Conservation (phyloP, 2,797 vertebrate genomes). For the Podarcis lilfordi region DNA sequence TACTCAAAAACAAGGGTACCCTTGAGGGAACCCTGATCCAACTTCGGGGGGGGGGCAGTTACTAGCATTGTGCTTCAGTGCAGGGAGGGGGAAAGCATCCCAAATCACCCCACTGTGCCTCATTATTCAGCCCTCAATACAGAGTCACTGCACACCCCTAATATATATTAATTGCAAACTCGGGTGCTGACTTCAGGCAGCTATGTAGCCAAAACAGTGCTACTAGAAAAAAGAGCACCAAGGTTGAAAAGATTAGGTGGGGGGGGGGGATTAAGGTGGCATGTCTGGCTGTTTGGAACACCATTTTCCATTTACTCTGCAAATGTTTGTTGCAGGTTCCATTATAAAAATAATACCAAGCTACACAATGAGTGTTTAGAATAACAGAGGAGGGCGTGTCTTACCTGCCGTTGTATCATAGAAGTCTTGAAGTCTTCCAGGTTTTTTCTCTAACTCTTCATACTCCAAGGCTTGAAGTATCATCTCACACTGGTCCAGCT, state of each 20-base stretch:
- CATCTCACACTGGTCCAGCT: constrained; percentile 97
- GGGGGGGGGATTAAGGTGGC: too few species aligned
- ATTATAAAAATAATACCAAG: neutral
- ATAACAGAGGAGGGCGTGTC: neutral
- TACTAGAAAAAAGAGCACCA: neutral
- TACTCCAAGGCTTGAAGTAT: constrained; percentile 96
- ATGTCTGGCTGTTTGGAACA: neutral
- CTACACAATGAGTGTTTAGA: neutral
- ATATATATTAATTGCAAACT: too few species aligned
- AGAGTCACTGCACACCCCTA: too few species aligned
- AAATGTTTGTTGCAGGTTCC: neutral
- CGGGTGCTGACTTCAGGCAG: too few species aligned
- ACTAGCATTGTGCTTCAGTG: too few species aligned
- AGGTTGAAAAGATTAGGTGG: neutral
- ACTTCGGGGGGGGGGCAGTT: too few species aligned
- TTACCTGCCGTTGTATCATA: constrained; percentile 91
- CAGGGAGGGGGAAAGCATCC: too few species aligned
- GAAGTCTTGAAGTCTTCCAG: constrained; percentile 94
- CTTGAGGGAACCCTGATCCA: too few species aligned
- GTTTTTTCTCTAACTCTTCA: constrained; percentile 88
- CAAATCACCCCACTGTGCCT: too few species aligned
- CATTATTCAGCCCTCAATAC: too few species aligned
- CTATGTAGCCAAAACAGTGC: neutral
- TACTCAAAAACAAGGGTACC: too few species aligned
- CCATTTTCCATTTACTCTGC: neutral